Conservation (phyloP, 2,113 vertebrate genomes). For the Cromileptes altivelis region DNA sequence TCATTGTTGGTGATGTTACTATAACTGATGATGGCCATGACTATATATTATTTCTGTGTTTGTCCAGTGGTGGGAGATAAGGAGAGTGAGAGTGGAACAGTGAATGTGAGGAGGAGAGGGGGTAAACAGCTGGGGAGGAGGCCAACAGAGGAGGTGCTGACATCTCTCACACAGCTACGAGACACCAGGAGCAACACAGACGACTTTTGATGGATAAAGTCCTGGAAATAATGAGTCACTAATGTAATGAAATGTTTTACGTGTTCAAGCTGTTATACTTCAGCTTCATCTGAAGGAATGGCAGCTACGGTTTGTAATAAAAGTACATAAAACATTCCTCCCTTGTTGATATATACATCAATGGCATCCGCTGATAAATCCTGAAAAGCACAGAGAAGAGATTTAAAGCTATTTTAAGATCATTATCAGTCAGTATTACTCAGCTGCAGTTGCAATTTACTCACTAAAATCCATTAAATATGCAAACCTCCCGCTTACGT, state of each 20-base stretch:
- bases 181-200: slow-evolving; percentile 85
- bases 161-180: slow-evolving; percentile 83
- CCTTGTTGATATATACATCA: slow-evolving; percentile 30
- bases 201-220: slow-evolving; percentile 75
- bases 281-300: slow-evolving; percentile 1
- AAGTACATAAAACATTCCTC: slow-evolving; percentile 14
- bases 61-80: slow-evolving; percentile 88
- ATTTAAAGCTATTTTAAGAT: slow-evolving; percentile 49
- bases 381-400: slow-evolving; percentile 23
- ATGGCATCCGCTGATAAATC: slow-evolving; percentile 19
- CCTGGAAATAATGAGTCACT: slow-evolving; percentile 34
- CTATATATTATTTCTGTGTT: slow-evolving; percentile 5
- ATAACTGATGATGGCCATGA: slow-evolving; percentile 13
- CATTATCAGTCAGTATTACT: slow-evolving; percentile 35
- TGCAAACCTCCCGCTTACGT: slow-evolving; percentile 27
- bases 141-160: slow-evolving; percentile 77
- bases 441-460: slow-evolving; percentile 39
- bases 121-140: slow-evolving; percentile 84
- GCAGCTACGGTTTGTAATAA: slow-evolving; percentile 61
- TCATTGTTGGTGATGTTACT: neutral
- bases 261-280: slow-evolving; percentile 32
- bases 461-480: slow-evolving; percentile 39
- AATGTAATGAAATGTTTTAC: slow-evolving; percentile 34
- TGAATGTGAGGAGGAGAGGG: slow-evolving; percentile 87
- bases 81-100: slow-evolving; percentile 83